Percentiles rank a stretch among this genome's conserved stretches.
Evolutionary conservation across 1,140 invertebrate species (phyloP).

Genomic region (Dendrolimus kikuchii): DNA sequence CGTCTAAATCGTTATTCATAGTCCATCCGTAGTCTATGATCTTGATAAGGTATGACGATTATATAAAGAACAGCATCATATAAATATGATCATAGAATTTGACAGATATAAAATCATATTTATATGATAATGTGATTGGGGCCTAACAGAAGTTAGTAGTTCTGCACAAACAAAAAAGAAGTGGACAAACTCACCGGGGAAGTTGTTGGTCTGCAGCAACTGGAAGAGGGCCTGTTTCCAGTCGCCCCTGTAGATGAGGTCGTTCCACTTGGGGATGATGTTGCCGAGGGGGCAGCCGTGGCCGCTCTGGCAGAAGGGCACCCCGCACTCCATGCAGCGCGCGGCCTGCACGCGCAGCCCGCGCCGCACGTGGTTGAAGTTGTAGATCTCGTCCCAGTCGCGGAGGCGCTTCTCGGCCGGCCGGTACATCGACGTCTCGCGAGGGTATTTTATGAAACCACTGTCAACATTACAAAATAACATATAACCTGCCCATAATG

Average conservation of each 20-base stretch:
- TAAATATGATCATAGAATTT: too few species aligned
- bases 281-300: conserved; percentile 98
- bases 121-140: too few species aligned
- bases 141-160: too few species aligned
- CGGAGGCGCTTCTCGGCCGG: conserved; percentile 86
- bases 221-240: conserved; percentile 98
- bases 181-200: conserved; percentile 78
- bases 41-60: too few species aligned
- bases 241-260: conserved; percentile 93
- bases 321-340: conserved; percentile 99
- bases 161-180: not conserved
- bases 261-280: conserved; percentile 99
- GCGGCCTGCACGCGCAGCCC: conserved; percentile 94
- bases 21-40: too few species aligned
- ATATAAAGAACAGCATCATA: too few species aligned
- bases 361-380: conserved; percentile 88
- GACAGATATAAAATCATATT: too few species aligned
- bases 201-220: conserved; percentile 98
- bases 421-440: conserved; percentile 90
- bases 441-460: conserved; percentile 96
- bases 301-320: conserved; percentile 97
- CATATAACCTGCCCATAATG: not conserved
- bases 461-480: conserved; percentile 31
- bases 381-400: conserved; percentile 98
- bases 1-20: too few species aligned